A percentile compares a stretch with the other conserved stretches of the same genome.
These are phyloP conservation scores for Spilarctia lutea DNA, from an alignment of 2,888 invertebrate genomes.

Conservation along the genomic window DNA sequence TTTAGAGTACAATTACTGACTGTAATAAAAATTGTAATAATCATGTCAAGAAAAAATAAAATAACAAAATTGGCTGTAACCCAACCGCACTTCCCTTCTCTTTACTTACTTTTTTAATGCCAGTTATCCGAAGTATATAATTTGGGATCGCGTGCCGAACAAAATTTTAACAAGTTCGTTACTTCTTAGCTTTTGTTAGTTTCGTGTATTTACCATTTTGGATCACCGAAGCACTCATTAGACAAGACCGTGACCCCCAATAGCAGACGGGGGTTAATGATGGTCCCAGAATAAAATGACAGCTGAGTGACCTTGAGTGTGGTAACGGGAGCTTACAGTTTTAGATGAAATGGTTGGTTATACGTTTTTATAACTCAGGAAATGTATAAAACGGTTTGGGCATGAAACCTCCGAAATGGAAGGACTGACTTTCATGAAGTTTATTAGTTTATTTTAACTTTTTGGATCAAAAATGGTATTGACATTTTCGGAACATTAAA, in stretches of 20 bases:
- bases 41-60: conserved; percentile 18
- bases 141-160: conserved; percentile 38
- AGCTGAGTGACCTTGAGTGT: conserved; percentile 26
- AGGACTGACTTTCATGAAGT: not conserved
- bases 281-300: conserved; percentile 23
- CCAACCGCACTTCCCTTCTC: conserved; percentile 7
- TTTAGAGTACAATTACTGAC: not conserved
- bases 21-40: not conserved
- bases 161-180: conserved; percentile 26
- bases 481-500: too few relatives aligned
- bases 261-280: conserved; percentile 23
- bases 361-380: not conserved
- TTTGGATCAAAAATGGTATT: too few relatives aligned
- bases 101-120: conserved; percentile 9
- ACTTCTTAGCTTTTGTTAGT: conserved; percentile 15
- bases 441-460: not conserved
- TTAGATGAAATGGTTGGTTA: not conserved
- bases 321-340: not conserved
- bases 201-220: conserved; percentile 16
- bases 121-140: conserved; percentile 27
- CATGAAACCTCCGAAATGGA: not conserved
- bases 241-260: conserved; percentile 44
- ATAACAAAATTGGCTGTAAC: conserved; percentile 19
- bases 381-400: not conserved
- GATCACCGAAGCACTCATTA: conserved; percentile 34